Evolutionary conservation across 2,113 vertebrate genomes (phyloP).

Genomic region (Passer domesticus): DNA sequence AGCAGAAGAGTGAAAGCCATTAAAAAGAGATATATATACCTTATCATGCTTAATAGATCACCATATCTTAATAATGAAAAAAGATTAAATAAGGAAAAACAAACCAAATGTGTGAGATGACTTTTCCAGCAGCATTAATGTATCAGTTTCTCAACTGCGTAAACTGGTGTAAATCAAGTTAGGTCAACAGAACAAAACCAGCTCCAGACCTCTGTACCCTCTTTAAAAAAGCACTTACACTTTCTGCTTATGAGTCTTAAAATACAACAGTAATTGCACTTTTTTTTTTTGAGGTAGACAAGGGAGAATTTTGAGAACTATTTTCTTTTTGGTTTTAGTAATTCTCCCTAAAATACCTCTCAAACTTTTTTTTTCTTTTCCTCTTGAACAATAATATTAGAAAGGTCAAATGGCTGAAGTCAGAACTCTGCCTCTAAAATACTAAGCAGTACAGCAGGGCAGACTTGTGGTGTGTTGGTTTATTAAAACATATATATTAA

Average conservation of each 20-base stretch:
- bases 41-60: neutral
- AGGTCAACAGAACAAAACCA: slow-evolving; percentile 26
- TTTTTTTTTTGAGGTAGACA: neutral
- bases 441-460: neutral
- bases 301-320: neutral
- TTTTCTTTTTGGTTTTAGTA: neutral
- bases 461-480: neutral
- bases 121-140: slow-evolving; percentile 4
- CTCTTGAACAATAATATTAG: neutral
- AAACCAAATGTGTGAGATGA: neutral
- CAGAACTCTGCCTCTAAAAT: neutral
- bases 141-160: neutral
- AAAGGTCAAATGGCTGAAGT: neutral
- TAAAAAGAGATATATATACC: neutral
- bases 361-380: rapidly evolving
- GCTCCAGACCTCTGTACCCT: neutral
- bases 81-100: slow-evolving; percentile 17
- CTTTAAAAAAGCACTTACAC: neutral
- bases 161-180: slow-evolving; percentile 28
- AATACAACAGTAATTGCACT: neutral
- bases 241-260: neutral
- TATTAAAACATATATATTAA: slow-evolving; percentile 29
- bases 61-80: neutral
- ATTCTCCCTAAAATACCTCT: neutral
- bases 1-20: neutral